These are phyloP conservation scores for Odontesthes bonariensis DNA, from an alignment of 2,113 vertebrate genomes.

Conservation along the genomic window DNA sequence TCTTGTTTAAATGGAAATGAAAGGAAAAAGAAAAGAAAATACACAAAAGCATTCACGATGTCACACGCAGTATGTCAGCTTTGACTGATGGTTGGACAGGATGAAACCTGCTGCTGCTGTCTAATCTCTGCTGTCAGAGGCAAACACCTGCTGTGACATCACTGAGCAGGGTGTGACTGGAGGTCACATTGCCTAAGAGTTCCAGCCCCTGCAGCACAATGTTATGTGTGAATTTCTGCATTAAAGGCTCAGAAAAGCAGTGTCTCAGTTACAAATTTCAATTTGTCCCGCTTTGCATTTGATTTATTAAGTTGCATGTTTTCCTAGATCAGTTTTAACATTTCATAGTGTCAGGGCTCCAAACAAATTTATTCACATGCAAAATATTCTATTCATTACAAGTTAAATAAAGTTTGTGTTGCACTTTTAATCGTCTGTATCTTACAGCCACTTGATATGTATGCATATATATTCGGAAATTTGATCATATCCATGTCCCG, in stretches of 20 bases:
- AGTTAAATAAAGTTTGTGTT: no score
- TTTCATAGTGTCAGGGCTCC: no score
- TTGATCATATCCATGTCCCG: no score
- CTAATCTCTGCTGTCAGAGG: not conserved
- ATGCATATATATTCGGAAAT: no score
- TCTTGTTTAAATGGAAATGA: constrained; percentile 5
- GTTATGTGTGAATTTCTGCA: not conserved
- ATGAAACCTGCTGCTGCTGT: not conserved
- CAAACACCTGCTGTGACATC: not conserved
- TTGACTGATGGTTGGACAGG: not conserved
- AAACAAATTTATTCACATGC: no score
- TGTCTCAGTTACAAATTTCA: not conserved
- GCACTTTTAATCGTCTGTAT: no score
- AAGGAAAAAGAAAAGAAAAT: not conserved
- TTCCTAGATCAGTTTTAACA: no score
- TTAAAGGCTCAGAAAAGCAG: not conserved
- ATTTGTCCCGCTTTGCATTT: not conserved
- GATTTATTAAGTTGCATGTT: no score
- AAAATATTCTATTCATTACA: no score
- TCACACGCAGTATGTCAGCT: not conserved
- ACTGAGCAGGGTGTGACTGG: not conserved
- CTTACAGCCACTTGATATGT: no score
- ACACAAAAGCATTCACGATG: not conserved
- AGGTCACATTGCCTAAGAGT: not conserved
- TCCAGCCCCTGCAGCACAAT: not conserved